Evolutionary conservation across 2,113 vertebrate genomes (phyloP).

Genomic region (Ptychochromis oligacanthus): DNA sequence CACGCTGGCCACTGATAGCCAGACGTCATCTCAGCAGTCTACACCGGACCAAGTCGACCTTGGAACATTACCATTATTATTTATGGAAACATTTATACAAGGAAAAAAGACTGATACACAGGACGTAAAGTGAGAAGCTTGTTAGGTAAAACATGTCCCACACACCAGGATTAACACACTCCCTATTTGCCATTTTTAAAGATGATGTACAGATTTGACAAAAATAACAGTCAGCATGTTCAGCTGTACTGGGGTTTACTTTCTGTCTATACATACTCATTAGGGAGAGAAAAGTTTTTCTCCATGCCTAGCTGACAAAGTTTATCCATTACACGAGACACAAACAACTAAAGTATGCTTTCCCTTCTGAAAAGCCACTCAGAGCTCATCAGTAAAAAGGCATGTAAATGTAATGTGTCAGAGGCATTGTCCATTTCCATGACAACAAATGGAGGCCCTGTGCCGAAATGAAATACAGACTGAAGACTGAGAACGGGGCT

Average conservation of each 20-base stretch:
- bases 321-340: conserved; percentile 19
- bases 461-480: neutral
- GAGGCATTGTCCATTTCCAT: conserved; percentile 32
- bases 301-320: neutral
- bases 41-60: neutral
- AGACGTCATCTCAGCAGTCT: neutral
- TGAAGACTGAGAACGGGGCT: neutral
- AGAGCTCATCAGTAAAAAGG: neutral
- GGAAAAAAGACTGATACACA: neutral
- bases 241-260: neutral
- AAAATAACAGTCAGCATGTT: neutral
- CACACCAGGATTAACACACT: neutral
- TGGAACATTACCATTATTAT: neutral
- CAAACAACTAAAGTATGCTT: neutral
- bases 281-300: neutral
- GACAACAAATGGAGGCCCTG: conserved; percentile 53
- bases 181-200: neutral
- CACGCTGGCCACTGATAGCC: neutral
- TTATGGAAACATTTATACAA: neutral
- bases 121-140: neutral
- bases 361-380: neutral
- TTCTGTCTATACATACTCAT: neutral
- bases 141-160: neutral
- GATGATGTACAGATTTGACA: neutral
- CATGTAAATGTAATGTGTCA: neutral